Evolutionary conservation across 2,888 invertebrate species (phyloP).

Genomic region (Caenorhabditis drosophilae): DNA sequence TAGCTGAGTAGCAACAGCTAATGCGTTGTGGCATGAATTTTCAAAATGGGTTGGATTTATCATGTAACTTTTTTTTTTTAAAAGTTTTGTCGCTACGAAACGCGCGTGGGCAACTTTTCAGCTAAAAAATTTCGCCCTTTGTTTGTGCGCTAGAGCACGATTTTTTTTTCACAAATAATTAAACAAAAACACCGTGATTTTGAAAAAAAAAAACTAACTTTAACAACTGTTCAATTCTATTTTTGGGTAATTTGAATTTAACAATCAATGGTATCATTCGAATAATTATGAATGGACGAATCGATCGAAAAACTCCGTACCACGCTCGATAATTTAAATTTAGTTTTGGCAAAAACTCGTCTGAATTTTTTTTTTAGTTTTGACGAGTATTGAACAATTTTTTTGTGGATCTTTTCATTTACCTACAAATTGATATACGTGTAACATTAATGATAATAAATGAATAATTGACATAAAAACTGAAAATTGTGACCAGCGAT

Average conservation of each 20-base stretch:
- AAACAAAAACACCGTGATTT: no score
- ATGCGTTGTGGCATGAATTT: no score
- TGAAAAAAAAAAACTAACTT: constrained; percentile 82
- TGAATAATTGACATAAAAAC: constrained; percentile 94
- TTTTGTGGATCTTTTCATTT: not conserved
- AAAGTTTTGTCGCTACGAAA: no score
- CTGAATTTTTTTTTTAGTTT: constrained; percentile 21
- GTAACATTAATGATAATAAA: constrained; percentile 92
- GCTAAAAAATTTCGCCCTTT: no score
- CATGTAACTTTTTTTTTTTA: no score
- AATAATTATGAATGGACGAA: constrained; percentile 94
- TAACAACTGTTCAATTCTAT: constrained; percentile 96
- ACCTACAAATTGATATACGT: constrained; percentile 72
- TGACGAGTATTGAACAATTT: no score
- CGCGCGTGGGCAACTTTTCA: no score
- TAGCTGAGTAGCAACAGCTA: no score
- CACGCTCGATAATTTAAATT: constrained; percentile 80
- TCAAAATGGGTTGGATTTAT: no score
- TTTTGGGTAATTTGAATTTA: constrained; percentile 98
- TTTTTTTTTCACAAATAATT: no score
- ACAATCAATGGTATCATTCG: constrained; percentile 93
- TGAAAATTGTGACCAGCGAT: constrained; percentile 99
- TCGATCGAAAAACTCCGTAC: constrained; percentile 85
- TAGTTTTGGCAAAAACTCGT: constrained; percentile 26
- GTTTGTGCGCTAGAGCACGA: no score